Base-by-base conservation (phyloP, 2,113 vertebrate species). In the Saccopteryx bilineata region DNA sequence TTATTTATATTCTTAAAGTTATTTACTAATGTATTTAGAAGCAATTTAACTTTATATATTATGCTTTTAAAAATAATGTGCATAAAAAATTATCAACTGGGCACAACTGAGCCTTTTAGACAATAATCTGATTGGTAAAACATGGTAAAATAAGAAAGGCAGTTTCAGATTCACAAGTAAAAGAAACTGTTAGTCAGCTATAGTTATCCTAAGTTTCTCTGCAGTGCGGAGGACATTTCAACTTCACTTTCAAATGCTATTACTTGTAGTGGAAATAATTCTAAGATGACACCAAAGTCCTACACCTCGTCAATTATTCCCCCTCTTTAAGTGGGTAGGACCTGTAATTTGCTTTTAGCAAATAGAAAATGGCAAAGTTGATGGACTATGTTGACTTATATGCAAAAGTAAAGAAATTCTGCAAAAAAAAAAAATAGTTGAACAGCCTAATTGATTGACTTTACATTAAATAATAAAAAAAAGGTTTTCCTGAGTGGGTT, bases 1-100 rank as follows among this genome's bases (percentile, higher is more conserved):
- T 83, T 72, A 68, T 79, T 94, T 61, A 63, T 31, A 50, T 39
- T 80, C 33, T 93, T 92, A 52, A 91, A 75, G n/a, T 75, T 69
- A 28, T 54, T 95, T 85, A 12, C 9, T 84, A 58, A 80, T 50
- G 2, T 75, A 65, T 83, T 89, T 58, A 75, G 26, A 79, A 66
- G 68, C 2, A 82, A 46, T 5, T 15, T 14, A 61, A 50, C 14
- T 54, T 72, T 5, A 50, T 56, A 46, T 63, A n/a, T 46, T 75
- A 85, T 17, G 11, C 15, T 85, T 80, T 52, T 56, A 68, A 75
- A 31, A 24, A 65, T 19, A 60, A 46, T 75, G 48, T 15, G 31
- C 81, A 56, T 6, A 82, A 15, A 10, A 65, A 86, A 90, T 9
- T 2, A 31, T 58, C 19, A 72, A 1, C 31, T 54, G 61, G 9